A percentile compares a stretch with the other conserved stretches of the same genome.
Conservation (phyloP, 2,113 vertebrate genomes). For the Epinephelus lanceolatus region DNA sequence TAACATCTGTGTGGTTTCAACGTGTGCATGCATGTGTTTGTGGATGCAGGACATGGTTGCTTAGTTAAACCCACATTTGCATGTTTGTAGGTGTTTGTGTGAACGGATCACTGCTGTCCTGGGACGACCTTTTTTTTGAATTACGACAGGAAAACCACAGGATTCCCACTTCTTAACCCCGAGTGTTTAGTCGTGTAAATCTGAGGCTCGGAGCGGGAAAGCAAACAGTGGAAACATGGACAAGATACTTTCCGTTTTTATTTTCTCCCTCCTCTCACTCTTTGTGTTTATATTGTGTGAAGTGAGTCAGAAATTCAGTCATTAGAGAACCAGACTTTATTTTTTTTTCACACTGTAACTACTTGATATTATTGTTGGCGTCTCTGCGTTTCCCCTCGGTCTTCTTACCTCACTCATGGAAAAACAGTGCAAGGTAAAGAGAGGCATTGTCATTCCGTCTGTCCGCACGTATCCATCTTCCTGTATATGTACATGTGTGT, state of each 20-base stretch:
- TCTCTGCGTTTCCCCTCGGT: not conserved
- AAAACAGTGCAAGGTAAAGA: not conserved
- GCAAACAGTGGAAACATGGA: conserved; percentile 46
- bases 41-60: not conserved
- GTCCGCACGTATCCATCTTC: conserved; percentile 2
- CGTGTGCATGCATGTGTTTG: not conserved
- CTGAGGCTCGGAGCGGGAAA: not conserved
- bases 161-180: conserved; percentile 40
- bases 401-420: not conserved
- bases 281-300: conserved; percentile 9
- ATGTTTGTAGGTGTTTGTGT: not conserved
- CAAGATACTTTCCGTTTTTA: not conserved
- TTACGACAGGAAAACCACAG: conserved; percentile 62
- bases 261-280: not conserved
- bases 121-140: conserved; percentile 11
- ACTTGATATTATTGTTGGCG: conserved; percentile 12
- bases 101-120: not conserved
- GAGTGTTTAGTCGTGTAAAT: conserved; percentile 18
- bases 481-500: not conserved
- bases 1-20: conserved; percentile 28
- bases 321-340: not conserved
- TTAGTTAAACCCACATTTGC: not conserved
- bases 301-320: conserved; percentile 2
- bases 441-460: too few relatives aligned
- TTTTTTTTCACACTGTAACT: not conserved